Percentiles rank a stretch among this genome's conserved stretches.
phyloP scores from a whole-genome alignment of 1,140 invertebrate species.

The Asobara japonica region DNA sequence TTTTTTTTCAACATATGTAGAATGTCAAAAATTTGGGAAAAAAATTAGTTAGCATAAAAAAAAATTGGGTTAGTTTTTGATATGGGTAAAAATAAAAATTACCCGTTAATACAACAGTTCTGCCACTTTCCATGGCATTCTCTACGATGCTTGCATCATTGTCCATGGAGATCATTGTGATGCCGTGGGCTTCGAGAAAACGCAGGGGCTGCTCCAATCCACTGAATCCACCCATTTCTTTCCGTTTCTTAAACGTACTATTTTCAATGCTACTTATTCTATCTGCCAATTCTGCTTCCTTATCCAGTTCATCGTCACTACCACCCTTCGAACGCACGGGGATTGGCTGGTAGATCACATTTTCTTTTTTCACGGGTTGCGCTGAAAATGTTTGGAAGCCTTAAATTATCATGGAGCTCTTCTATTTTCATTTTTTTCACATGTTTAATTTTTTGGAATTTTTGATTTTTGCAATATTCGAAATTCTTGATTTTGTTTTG shows the following conservation, averaged over 20 bases:
- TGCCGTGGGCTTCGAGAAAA: constrained; percentile 82
- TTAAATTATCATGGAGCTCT: too few species aligned
- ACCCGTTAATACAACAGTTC: constrained; percentile 82
- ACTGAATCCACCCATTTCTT: constrained; percentile 56
- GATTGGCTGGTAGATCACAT: constrained; percentile 59
- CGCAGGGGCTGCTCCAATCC: constrained; percentile 66
- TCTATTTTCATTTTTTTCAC: not conserved
- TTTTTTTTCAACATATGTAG: too few species aligned
- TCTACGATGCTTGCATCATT: constrained; percentile 78
- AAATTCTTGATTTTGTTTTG: too few species aligned
- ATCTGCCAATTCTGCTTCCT: constrained; percentile 47
- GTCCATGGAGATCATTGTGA: constrained; percentile 77
- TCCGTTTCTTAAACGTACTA: constrained; percentile 48
- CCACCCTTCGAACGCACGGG: constrained; percentile 46
- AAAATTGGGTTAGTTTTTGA: not conserved
- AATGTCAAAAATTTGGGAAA: too few species aligned
- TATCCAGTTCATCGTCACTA: constrained; percentile 56
- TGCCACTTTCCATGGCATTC: constrained; percentile 82
- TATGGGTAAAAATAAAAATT: constrained; percentile 19
- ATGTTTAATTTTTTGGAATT: too few species aligned
- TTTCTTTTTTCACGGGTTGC: constrained; percentile 51
- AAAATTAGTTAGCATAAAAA: too few species aligned
- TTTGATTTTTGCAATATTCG: too few species aligned
- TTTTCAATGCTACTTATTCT: constrained; percentile 47
- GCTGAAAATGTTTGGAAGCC: constrained; percentile 32